A percentile compares a stretch with the other conserved stretches of the same genome.
phyloP scores from a whole-genome alignment of 2,113 vertebrate genomes.

The Heptranchias perlo region DNA sequence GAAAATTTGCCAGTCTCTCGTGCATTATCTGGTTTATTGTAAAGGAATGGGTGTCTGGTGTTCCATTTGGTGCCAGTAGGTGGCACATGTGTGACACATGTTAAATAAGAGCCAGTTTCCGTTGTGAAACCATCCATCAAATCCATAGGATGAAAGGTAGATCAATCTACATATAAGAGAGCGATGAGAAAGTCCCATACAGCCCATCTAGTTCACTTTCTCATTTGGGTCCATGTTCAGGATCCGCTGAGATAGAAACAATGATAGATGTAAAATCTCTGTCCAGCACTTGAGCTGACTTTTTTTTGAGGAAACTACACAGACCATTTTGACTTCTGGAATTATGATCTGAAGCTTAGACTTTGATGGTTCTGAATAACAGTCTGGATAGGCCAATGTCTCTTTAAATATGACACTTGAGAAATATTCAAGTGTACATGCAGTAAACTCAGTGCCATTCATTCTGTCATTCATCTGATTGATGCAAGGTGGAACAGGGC shows the following conservation, averaged over 20 bases:
- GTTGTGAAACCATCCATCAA: conserved; percentile 33
- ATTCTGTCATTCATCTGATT: conserved; percentile 50
- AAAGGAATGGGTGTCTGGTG: not conserved
- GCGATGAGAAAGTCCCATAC: conserved; percentile 33
- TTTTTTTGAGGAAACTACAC: conserved; percentile 25
- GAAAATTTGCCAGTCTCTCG: not conserved
- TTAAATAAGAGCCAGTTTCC: conserved; percentile 29
- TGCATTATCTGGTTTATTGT: not conserved
- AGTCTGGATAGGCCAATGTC: conserved; percentile 24
- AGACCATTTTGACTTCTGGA: conserved; percentile 32
- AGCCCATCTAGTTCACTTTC: conserved; percentile 30
- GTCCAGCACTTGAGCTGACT: not conserved
- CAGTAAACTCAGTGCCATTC: conserved; percentile 44
- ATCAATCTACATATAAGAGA: conserved; percentile 35
- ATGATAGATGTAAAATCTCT: conserved; percentile 30
- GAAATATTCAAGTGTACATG: conserved; percentile 34
- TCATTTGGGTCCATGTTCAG: conserved; percentile 36
- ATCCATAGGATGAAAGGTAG: conserved; percentile 30
- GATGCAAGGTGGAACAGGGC: conserved; percentile 49
- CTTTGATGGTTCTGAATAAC: conserved; percentile 33
- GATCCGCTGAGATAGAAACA: conserved; percentile 32
- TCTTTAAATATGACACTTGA: conserved; percentile 37
- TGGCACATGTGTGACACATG: conserved; percentile 34
- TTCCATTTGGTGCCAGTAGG: conserved; percentile 16
- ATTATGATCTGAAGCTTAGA: conserved; percentile 31